These are phyloP conservation scores for Eudasyphora cyanicolor DNA, from an alignment of 2,888 invertebrate species.

Conservation along the genomic window DNA sequence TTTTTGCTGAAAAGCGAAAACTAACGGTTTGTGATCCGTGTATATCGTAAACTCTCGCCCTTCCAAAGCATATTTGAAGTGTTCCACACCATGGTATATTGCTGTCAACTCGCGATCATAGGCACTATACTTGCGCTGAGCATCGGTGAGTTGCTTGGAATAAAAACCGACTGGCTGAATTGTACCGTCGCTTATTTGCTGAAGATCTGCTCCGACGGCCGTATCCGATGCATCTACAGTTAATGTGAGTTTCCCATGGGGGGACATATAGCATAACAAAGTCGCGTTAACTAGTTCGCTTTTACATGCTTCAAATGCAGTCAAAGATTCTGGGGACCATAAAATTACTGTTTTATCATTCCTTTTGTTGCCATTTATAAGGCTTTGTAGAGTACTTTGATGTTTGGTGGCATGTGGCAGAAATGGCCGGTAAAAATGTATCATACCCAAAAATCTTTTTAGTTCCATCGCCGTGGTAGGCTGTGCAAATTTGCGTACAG, in stretches of 20 bases:
- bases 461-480: slow-evolving; percentile 71
- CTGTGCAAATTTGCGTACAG: not conserved
- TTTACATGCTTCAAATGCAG: slow-evolving; percentile 19
- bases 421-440: slow-evolving; percentile 75
- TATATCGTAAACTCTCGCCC: no score
- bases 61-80: no score
- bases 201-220: slow-evolving; percentile 28
- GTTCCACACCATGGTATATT: no score
- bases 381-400: slow-evolving; percentile 7
- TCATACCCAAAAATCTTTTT: slow-evolving; percentile 72
- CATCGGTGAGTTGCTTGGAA: slow-evolving; percentile 13
- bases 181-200: not conserved
- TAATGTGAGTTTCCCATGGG: not conserved
- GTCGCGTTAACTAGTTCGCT: slow-evolving; percentile 12
- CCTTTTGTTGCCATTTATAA: slow-evolving; percentile 9
- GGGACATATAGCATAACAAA: not conserved
- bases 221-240: slow-evolving; percentile 22
- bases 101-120: no score
- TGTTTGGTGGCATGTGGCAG: slow-evolving; percentile 64
- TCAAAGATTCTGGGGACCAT: not conserved
- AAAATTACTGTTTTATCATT: slow-evolving; percentile 10
- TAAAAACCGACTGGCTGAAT: slow-evolving; percentile 33
- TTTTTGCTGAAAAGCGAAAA: no score
- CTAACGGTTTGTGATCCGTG: no score
- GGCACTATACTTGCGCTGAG: no score